Evolutionary conservation across 2,888 invertebrate species (phyloP).

Genomic region (Macrostomum cliftonense): DNA sequence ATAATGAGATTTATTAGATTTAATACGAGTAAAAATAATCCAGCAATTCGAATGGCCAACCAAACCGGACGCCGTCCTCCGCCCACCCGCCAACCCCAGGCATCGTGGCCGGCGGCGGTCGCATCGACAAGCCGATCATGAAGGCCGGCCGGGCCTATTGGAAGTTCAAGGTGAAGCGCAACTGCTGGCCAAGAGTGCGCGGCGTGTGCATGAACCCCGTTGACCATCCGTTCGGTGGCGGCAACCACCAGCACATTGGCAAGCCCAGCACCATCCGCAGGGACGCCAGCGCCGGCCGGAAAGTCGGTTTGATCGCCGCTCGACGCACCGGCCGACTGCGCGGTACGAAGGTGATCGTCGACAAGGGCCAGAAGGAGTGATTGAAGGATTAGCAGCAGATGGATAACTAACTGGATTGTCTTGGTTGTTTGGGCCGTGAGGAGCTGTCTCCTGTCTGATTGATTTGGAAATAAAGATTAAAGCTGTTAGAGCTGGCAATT

Average conservation of each 20-base stretch:
- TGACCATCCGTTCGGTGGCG: conserved; percentile 99
- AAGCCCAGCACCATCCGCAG: conserved; percentile 97
- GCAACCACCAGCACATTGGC: conserved; percentile 99
- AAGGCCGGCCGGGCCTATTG: conserved; percentile 98
- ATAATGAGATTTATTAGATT: no score
- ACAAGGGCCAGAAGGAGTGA: neutral
- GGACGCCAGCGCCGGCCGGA: conserved; percentile 95
- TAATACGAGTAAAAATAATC: no score
- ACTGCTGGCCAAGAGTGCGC: conserved; percentile 91
- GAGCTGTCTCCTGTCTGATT: no score
- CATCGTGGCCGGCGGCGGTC: conserved; percentile 94
- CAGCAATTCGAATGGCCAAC: no score
- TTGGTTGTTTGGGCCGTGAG: no score
- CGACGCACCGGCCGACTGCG: conserved; percentile 97
- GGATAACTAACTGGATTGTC: no score
- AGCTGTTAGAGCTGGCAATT: no score
- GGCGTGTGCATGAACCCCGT: conserved; percentile 99
- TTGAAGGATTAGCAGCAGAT: no score
- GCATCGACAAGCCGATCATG: conserved; percentile 87
- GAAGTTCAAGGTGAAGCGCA: conserved; percentile 98
- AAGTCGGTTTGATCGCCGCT: conserved; percentile 99
- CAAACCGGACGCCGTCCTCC: no score
- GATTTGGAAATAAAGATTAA: no score
- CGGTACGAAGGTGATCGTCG: conserved; percentile 51
- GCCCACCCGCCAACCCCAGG: conserved; percentile 40